Conservation (phyloP, 2,888 invertebrate species). For the Conus canariensis region DNA sequence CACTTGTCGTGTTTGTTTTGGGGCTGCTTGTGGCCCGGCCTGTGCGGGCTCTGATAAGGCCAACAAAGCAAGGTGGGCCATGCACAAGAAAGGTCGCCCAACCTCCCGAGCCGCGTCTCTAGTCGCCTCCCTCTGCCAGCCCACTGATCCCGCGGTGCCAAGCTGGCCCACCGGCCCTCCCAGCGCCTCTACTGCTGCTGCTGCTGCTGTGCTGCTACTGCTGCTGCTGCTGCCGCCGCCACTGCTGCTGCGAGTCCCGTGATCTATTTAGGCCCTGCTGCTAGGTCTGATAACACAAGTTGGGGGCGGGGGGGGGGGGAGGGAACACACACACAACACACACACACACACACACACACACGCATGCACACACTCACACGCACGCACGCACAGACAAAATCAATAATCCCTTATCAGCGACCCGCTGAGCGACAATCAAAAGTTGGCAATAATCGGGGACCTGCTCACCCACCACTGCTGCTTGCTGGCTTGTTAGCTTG, state of each 20-base stretch:
- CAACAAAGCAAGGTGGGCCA: slow-evolving; percentile 1
- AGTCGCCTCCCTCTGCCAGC: neutral
- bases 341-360: neutral
- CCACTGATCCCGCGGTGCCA: slow-evolving; percentile 20
- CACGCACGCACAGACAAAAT: slow-evolving; percentile 21
- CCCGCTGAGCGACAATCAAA: slow-evolving; percentile 35
- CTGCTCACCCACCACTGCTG: neutral
- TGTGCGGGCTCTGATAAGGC: slow-evolving; percentile 25
- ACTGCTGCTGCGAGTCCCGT: neutral
- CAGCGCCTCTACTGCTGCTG: neutral
- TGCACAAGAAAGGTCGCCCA: slow-evolving; percentile 3
- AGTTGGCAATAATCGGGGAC: slow-evolving; percentile 28
- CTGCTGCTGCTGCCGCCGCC: neutral
- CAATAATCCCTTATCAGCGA: slow-evolving; percentile 38
- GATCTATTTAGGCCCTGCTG: slow-evolving; percentile 39
- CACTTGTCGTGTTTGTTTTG: too few relatives aligned
- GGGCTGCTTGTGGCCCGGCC: neutral
- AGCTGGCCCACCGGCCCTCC: neutral
- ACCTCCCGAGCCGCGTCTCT: slow-evolving; percentile 21
- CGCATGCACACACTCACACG: slow-evolving; percentile 31
- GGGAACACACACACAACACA: slow-evolving; percentile 13
- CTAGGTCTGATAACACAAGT: slow-evolving; percentile 41
- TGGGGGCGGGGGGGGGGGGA: neutral
- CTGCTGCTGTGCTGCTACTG: neutral
- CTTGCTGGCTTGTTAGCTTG: neutral